A percentile compares a stretch with the other conserved stretches of the same genome.
phyloP scores from a whole-genome alignment of 2,797 vertebrate species.

The Rhyacichthys aspro region DNA sequence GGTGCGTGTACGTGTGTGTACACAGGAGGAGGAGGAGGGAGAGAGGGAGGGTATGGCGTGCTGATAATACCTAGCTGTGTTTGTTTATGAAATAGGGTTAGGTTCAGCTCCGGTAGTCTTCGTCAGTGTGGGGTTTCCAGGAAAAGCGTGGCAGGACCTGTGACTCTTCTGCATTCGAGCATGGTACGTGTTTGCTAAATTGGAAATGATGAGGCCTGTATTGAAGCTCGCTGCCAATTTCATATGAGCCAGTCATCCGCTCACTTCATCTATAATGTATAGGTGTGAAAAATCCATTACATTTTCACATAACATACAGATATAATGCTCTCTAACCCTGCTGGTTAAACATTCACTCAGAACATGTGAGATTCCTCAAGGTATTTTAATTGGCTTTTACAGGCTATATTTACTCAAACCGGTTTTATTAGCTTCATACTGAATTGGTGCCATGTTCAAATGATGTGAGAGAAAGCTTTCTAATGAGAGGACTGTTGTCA shows the following conservation, averaged over 20 bases:
- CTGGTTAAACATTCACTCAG: no score
- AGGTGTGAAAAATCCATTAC: constrained; percentile 26
- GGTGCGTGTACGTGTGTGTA: neutral
- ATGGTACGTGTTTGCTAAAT: constrained; percentile 8
- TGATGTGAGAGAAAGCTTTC: no score
- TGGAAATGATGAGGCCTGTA: constrained; percentile 31
- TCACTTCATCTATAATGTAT: constrained; percentile 43
- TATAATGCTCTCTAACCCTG: no score
- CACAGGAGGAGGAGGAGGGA: no score
- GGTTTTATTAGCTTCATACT: no score
- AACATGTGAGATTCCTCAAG: no score
- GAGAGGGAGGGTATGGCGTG: neutral
- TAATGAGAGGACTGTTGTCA: no score
- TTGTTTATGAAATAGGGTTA: constrained; percentile 24
- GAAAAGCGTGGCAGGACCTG: constrained; percentile 21
- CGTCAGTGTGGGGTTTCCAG: constrained; percentile 14
- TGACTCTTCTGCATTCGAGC: constrained; percentile 8
- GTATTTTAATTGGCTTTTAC: no score
- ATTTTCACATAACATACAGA: no score
- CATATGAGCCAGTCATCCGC: constrained; percentile 23
- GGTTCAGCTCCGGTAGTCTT: neutral
- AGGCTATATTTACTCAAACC: no score
- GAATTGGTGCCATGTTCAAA: no score
- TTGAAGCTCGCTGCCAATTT: constrained; percentile 6
- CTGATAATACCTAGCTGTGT: constrained; percentile 29